Evolutionary conservation across 2,113 vertebrate species (phyloP).

Genomic region (Forbesichthys papilliferus): DNA sequence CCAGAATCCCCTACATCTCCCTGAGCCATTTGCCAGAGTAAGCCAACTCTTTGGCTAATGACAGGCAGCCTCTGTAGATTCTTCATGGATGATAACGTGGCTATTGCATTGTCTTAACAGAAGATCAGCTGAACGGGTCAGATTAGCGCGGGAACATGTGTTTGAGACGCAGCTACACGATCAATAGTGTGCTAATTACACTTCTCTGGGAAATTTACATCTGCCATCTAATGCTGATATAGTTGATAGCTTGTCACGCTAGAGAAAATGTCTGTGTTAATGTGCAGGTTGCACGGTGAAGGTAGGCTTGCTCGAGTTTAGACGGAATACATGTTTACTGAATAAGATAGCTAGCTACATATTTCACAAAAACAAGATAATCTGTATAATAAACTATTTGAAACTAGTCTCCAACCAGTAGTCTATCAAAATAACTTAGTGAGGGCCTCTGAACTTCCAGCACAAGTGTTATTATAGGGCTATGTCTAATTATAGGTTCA

Average conservation of each 20-base stretch:
- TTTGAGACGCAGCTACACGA: slow-evolving; percentile 37
- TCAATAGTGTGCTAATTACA: slow-evolving; percentile 50
- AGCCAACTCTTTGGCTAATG: slow-evolving; percentile 39
- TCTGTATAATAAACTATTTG: background rate
- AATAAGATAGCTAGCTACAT: too few relatives aligned
- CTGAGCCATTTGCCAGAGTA: slow-evolving; percentile 36
- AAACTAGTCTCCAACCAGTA: background rate
- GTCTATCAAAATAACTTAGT: background rate
- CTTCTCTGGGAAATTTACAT: slow-evolving; percentile 25
- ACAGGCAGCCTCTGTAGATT: slow-evolving; percentile 62
- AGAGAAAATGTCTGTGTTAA: background rate
- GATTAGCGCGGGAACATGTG: slow-evolving; percentile 37
- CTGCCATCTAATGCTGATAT: slow-evolving; percentile 32
- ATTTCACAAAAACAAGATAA: too few relatives aligned
- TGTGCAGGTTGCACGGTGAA: background rate
- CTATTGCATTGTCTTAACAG: slow-evolving; percentile 48
- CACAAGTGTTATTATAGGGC: slow-evolving; percentile 2
- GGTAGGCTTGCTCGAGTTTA: background rate
- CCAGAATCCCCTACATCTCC: slow-evolving; percentile 40
- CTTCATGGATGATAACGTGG: slow-evolving; percentile 40
- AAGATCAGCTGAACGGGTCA: slow-evolving; percentile 48
- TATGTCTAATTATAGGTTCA: slow-evolving; percentile 11
- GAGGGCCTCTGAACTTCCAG: background rate
- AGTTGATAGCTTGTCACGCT: slow-evolving; percentile 15
- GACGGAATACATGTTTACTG: background rate